phyloP scores from a whole-genome alignment of 2,113 vertebrate species.

The Lampris incognitus region DNA sequence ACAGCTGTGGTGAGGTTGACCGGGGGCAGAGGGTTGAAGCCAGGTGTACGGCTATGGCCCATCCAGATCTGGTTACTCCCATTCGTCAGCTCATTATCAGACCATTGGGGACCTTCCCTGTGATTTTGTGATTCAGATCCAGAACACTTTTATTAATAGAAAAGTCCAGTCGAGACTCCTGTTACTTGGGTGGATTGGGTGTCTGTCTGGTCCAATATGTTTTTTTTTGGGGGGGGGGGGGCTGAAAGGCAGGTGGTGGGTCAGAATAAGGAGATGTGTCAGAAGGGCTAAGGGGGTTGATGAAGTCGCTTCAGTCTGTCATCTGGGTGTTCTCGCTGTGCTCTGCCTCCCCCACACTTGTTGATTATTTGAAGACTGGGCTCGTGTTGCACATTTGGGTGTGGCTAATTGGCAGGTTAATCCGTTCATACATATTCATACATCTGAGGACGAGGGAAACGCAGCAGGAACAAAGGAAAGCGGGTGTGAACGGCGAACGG shows the following conservation, averaged over 20 bases:
- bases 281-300: constrained; percentile 59
- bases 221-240: not conserved
- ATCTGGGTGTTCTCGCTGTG: constrained; percentile 9
- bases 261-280: constrained; percentile 51
- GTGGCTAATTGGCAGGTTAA: not conserved
- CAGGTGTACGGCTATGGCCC: constrained; percentile 51
- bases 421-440: constrained; percentile 2
- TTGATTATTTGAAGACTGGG: constrained; percentile 20
- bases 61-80: constrained; percentile 12
- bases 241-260: constrained; percentile 64
- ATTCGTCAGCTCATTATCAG: constrained; percentile 56
- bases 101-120: constrained; percentile 13
- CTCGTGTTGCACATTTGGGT: not conserved
- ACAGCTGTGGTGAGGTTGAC: constrained; percentile 30
- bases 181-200: constrained; percentile 52
- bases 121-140: constrained; percentile 45
- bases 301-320: constrained; percentile 46
- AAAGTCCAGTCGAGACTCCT: constrained; percentile 32
- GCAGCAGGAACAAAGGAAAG: not conserved
- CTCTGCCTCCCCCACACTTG: constrained; percentile 9
- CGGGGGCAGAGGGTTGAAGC: constrained; percentile 15
- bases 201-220: constrained; percentile 43
- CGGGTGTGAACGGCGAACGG: not conserved
- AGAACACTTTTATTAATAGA: constrained; percentile 54
- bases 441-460: not conserved